A percentile compares a stretch with the other conserved stretches of the same genome.
phyloP scores from a whole-genome alignment of 2,888 invertebrate genomes.

The Drosophila siamana region DNA sequence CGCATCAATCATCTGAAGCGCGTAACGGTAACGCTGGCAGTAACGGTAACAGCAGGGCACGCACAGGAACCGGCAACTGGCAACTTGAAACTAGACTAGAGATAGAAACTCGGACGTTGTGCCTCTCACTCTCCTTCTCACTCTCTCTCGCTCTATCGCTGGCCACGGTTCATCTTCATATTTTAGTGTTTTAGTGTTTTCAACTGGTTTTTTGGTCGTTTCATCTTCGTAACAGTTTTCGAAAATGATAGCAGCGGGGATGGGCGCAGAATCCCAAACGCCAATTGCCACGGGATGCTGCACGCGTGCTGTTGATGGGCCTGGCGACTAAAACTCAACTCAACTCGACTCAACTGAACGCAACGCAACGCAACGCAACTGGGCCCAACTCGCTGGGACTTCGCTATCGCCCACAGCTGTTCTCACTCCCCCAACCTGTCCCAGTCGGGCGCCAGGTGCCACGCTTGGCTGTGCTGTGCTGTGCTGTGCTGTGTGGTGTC shows the following conservation, averaged over 20 bases:
- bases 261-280: conserved; percentile 5
- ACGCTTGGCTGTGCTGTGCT: neutral
- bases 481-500: conserved; percentile 2
- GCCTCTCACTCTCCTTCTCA: neutral
- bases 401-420: neutral
- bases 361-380: neutral
- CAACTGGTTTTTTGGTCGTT: conserved; percentile 33
- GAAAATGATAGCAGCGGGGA: conserved; percentile 54
- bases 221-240: conserved; percentile 65
- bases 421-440: neutral
- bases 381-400: neutral
- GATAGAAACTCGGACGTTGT: conserved; percentile 40
- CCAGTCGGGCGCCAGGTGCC: conserved; percentile 1
- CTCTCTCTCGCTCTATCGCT: neutral
- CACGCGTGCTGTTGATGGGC: conserved; percentile 78
- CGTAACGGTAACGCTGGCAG: conserved; percentile 43
- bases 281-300: conserved; percentile 64
- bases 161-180: conserved; percentile 54
- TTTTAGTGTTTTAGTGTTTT: conserved; percentile 60
- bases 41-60: conserved; percentile 50
- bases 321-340: neutral
- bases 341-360: conserved; percentile 20
- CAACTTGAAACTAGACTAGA: conserved; percentile 32
- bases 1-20: conserved; percentile 57
- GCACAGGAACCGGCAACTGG: conserved; percentile 41